Base-by-base conservation (phyloP, 2,113 vertebrate species). In the Leuciscus idus region DNA sequence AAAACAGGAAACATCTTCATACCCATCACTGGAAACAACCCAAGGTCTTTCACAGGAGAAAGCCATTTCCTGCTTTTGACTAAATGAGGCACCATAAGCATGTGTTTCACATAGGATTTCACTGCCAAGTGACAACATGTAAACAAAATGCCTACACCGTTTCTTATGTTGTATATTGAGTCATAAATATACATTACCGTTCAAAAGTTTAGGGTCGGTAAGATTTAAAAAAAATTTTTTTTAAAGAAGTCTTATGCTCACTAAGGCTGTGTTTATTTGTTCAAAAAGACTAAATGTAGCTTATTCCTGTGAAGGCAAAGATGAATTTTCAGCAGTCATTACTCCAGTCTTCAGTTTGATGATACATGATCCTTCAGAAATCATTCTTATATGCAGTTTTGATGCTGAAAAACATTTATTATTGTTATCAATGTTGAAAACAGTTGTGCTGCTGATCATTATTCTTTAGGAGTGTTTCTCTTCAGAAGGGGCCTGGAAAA, bases 1-100 rank as follows among this genome's bases (percentile, higher is more conserved):
- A 85, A 81, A 81, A 89, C 90, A 91, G 89, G 90, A 90, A 89
- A 86, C 86, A 70, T 81, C 85, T 88, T 89, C 77, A 68, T 84
- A 81, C 80, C 76, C 39, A 72, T 52, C 76, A 86, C 70, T 89
- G 87, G 87, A 90, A 89, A 90, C 87, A 84, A 90, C 85, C 80
- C 43, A 59, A 88, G 82, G 80, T 87, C 66, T 86, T 87, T 91
- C 64, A 64, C 57, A 88, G 83, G 88, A 87, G 85, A 87, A 84
- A 74, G 89, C 39, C 66, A 76, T 86, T 91, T 90, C 88, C 88
- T 89, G 85, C 87, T 81, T 46, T 74, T 85, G 81, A 87, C 68
- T 81, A 52, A n/a, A 81, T 26, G 33, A 6, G 62, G 17, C 10
- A 33, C 11, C 26, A n/a, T 46, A 7, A 70, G 48, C 46, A 50